Conservation (phyloP, 2,797 vertebrate genomes). For the Macrochelys suwanniensis region DNA sequence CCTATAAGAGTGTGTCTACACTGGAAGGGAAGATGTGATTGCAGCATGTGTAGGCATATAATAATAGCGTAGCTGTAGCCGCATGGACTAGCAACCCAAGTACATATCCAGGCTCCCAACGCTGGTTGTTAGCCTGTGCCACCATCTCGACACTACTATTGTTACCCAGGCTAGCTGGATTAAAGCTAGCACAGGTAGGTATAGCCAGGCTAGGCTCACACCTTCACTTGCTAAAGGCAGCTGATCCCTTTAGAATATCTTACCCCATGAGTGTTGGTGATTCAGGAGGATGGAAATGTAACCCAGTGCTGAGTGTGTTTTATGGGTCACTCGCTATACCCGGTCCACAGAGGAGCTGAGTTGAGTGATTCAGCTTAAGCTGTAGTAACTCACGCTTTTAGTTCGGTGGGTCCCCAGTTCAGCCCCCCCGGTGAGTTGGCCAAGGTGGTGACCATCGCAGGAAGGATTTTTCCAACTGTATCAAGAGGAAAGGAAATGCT, state of each 20-base stretch:
- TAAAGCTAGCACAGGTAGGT: background rate
- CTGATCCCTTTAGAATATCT: background rate
- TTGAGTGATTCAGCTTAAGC: background rate
- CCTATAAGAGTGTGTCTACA: background rate
- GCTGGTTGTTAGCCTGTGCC: background rate
- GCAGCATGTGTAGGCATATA: background rate
- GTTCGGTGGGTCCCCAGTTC: background rate
- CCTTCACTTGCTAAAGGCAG: background rate
- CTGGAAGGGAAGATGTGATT: background rate
- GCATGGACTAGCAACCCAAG: background rate
- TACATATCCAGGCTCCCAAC: background rate
- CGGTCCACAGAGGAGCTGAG: too few species aligned
- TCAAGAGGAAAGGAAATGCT: background rate
- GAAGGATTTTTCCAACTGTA: too few species aligned
- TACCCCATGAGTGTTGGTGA: background rate
- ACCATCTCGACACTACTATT: background rate
- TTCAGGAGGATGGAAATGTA: background rate
- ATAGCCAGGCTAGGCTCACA: background rate
- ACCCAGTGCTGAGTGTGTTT: background rate
- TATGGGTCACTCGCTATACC: background rate
- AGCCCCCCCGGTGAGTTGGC: background rate
- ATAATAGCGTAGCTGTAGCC: background rate
- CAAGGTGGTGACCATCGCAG: background rate
- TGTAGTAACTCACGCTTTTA: background rate
- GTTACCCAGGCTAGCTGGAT: background rate